phyloP scores from a whole-genome alignment of 2,797 vertebrate genomes.

The Ambastaia sidthimunki region DNA sequence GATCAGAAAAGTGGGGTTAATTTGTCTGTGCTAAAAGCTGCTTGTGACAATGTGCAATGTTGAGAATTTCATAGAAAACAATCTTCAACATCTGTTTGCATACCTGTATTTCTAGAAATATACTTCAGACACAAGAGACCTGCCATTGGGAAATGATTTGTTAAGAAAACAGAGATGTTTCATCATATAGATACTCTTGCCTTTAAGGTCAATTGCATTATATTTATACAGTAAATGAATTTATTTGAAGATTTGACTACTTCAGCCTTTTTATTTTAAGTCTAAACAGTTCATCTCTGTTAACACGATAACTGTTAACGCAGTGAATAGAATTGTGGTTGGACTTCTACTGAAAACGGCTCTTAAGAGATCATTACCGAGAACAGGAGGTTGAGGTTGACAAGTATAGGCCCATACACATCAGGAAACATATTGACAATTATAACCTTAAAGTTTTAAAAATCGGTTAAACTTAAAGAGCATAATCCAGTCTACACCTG shows the following conservation, averaged over 20 bases:
- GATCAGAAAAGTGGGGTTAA: constrained; percentile 32
- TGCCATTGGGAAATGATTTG: background rate
- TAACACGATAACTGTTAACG: background rate
- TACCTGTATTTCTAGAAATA: too few species aligned
- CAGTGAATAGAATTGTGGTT: too few species aligned
- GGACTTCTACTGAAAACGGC: too few species aligned
- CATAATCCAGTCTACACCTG: too few species aligned
- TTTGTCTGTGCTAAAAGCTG: constrained; percentile 18
- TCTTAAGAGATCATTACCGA: too few species aligned
- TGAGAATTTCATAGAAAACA: too few species aligned
- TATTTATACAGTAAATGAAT: background rate
- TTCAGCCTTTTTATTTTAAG: background rate
- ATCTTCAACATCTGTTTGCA: too few species aligned
- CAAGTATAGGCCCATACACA: too few species aligned
- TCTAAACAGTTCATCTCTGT: constrained; percentile 10
- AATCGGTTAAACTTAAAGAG: too few species aligned
- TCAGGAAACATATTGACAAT: too few species aligned
- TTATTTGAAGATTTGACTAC: background rate
- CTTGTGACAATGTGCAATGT: background rate
- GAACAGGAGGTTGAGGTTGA: too few species aligned
- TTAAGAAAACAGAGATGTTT: constrained; percentile 23
- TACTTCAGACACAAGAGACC: background rate
- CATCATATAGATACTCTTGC: constrained; percentile 9
- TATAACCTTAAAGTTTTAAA: too few species aligned
- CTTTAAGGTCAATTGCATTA: constrained; percentile 7